Conservation (phyloP, 2,113 vertebrate species). For the Corvus moneduloides region DNA sequence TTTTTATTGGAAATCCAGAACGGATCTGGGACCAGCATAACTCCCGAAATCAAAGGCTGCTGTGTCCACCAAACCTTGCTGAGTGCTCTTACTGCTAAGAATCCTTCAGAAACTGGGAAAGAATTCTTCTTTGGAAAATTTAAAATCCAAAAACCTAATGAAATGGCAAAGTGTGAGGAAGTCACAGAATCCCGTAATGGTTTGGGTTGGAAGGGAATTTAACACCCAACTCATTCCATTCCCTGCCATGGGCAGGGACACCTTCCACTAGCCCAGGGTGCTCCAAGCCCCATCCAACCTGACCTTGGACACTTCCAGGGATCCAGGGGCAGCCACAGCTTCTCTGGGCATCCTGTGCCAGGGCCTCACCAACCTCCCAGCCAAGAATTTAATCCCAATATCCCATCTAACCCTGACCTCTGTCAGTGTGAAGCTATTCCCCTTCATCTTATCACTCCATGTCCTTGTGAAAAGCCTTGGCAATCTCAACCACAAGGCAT, state of each 20-base stretch:
- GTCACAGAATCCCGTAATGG: neutral
- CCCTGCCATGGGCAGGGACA: neutral
- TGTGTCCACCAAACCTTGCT: neutral
- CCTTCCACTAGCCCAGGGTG: accelerated
- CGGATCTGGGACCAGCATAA: neutral
- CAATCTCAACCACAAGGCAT: neutral
- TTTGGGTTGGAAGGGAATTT: neutral
- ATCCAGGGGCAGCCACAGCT: neutral
- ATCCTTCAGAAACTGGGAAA: neutral
- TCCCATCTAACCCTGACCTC: neutral
- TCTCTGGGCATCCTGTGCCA: neutral
- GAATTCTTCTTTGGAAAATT: neutral
- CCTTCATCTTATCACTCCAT: neutral
- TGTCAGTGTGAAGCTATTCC: neutral
- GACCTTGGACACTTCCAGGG: neutral
- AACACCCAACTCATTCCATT: neutral
- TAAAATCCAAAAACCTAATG: neutral
- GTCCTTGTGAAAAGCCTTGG: neutral
- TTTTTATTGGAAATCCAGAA: neutral
- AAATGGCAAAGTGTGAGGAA: neutral
- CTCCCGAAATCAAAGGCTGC: neutral
- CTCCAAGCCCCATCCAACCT: neutral
- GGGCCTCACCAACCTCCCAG: neutral
- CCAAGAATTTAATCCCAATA: neutral
- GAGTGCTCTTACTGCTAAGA: neutral